Evolutionary conservation across 2,888 invertebrate genomes (phyloP).

Genomic region (Ophonus ardosiacus): DNA sequence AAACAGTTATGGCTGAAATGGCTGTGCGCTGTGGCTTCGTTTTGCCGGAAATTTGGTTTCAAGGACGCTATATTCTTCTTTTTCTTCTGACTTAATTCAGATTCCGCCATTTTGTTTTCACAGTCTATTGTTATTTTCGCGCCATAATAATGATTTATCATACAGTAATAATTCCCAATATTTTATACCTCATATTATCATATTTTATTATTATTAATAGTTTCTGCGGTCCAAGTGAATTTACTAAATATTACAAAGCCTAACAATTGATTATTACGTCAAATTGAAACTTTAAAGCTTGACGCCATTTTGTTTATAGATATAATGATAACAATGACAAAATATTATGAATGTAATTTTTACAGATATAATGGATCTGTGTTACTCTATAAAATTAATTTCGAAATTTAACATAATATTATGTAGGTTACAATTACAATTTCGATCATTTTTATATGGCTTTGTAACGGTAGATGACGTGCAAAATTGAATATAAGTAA

Average conservation of each 20-base stretch:
- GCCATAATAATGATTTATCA: not conserved
- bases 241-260: not conserved
- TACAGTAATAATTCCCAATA: not conserved
- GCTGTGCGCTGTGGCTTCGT: conserved; percentile 60
- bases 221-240: too few relatives aligned
- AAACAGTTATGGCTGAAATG: conserved; percentile 61
- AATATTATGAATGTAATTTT: not conserved
- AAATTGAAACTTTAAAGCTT: not conserved
- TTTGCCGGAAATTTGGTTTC: conserved; percentile 56
- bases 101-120: conserved; percentile 50
- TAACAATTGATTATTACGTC: not conserved
- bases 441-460: not conserved
- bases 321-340: not conserved
- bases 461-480: not conserved
- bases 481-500: not conserved
- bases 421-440: not conserved
- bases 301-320: conserved; percentile 35
- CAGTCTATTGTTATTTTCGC: conserved; percentile 35
- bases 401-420: conserved; percentile 4
- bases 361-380: not conserved
- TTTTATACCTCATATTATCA: not conserved
- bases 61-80: conserved; percentile 58
- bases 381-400: not conserved
- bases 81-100: conserved; percentile 1
- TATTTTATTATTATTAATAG: too few relatives aligned